These are phyloP conservation scores for Drepana falcataria DNA, from an alignment of 2,888 invertebrate genomes.

Conservation along the genomic window DNA sequence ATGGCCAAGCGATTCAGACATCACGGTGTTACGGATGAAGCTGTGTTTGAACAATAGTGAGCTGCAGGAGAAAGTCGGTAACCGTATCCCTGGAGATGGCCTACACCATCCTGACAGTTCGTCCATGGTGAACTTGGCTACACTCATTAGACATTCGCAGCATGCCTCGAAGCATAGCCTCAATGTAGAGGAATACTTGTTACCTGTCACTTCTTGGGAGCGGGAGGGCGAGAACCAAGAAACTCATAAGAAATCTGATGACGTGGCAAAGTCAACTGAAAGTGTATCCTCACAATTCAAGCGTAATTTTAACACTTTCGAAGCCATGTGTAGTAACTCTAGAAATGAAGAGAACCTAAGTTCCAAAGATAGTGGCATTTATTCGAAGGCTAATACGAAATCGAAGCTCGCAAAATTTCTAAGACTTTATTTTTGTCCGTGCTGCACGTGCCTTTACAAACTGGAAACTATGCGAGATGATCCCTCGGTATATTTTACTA, in stretches of 20 bases:
- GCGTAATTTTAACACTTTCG: constrained; percentile 13
- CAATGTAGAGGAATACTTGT: constrained; percentile 66
- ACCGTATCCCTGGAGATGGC: constrained; percentile 74
- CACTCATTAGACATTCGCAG: constrained; percentile 65
- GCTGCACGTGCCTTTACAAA: constrained; percentile 64
- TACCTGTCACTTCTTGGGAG: constrained; percentile 80
- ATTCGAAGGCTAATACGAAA: constrained; percentile 35
- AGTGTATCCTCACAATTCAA: constrained; percentile 8
- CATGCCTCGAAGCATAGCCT: constrained; percentile 56
- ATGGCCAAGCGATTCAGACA: constrained; percentile 80
- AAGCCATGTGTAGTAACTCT: constrained; percentile 25
- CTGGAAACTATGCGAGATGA: constrained; percentile 54
- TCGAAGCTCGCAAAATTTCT: constrained; percentile 62
- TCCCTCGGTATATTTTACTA: constrained; percentile 25
- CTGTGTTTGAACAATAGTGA: constrained; percentile 44
- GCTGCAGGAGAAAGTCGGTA: constrained; percentile 64
- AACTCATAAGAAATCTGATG: constrained; percentile 17
- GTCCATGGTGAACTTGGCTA: constrained; percentile 79
- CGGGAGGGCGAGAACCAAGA: constrained; percentile 32
- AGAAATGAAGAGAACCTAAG: constrained; percentile 17
- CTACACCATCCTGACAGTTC: constrained; percentile 76
- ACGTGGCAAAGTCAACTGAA: constrained; percentile 15
- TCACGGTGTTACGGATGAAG: constrained; percentile 78
- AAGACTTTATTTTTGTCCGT: constrained; percentile 66
- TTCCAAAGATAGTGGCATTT: constrained; percentile 34